A percentile compares a stretch with the other conserved stretches of the same genome.
Evolutionary conservation across 2,113 vertebrate species (phyloP).

Genomic region (Tyto alba): DNA sequence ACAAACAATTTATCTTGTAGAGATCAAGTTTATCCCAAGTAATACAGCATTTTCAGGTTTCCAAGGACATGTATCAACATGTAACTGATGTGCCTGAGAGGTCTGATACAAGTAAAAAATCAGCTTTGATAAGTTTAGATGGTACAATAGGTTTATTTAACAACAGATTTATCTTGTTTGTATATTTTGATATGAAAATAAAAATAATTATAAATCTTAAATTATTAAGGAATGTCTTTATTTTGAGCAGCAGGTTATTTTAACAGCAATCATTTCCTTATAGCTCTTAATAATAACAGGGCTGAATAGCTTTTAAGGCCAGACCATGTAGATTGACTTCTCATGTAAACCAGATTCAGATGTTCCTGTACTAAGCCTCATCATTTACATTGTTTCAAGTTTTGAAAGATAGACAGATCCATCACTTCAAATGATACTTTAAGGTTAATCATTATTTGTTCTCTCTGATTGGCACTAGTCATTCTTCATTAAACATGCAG

Average conservation of each 20-base stretch:
- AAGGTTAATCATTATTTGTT: background rate
- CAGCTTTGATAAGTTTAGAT: background rate
- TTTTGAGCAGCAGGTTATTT: background rate
- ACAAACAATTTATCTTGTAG: background rate
- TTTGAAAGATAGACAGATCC: background rate
- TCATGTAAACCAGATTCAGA: background rate
- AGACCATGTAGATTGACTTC: background rate
- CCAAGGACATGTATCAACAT: background rate
- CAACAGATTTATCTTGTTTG: background rate
- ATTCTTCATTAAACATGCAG: background rate
- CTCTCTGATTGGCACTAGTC: background rate
- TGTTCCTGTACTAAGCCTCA: background rate
- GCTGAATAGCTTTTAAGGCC: background rate
- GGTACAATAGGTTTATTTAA: background rate
- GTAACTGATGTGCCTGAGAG: background rate
- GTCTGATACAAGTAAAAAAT: background rate
- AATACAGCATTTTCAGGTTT: background rate
- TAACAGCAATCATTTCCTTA: background rate
- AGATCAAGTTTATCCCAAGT: constrained; percentile 4
- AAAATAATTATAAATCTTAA: background rate
- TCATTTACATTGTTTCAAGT: background rate
- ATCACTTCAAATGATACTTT: background rate
- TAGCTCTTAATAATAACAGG: background rate
- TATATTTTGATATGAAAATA: background rate
- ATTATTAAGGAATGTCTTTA: background rate